These are phyloP conservation scores for Drosophila mulleri DNA, from an alignment of 2,888 invertebrate genomes.

Conservation along the genomic window DNA sequence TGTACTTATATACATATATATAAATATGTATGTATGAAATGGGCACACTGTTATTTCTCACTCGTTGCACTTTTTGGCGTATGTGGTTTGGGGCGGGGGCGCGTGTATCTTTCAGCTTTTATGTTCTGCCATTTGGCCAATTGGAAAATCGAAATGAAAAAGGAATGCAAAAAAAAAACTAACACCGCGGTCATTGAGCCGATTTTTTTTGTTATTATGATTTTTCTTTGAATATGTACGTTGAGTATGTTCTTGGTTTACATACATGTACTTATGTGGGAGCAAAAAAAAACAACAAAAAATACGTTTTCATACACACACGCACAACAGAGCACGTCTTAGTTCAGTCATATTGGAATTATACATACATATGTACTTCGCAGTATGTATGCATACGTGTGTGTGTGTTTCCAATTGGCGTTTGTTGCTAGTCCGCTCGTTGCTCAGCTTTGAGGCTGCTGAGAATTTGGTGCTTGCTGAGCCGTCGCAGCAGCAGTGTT, in stretches of 20 bases:
- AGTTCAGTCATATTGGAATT: conserved; percentile 50
- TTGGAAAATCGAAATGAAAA: conserved; percentile 57
- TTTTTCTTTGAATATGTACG: conserved; percentile 8
- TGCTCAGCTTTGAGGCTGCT: conserved; percentile 61
- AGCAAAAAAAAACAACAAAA: conserved; percentile 34
- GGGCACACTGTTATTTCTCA: conserved; percentile 59
- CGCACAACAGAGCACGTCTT: conserved; percentile 50
- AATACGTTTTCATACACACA: conserved; percentile 45
- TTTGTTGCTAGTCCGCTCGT: conserved; percentile 63
- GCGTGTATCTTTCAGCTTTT: conserved; percentile 30
- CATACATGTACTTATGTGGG: conserved; percentile 25
- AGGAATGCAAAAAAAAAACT: conserved; percentile 29
- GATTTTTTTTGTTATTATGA: conserved; percentile 21
- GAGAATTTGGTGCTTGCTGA: conserved; percentile 61
- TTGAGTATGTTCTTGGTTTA: conserved; percentile 30
- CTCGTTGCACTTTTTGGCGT: conserved; percentile 57
- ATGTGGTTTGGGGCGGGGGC: conserved; percentile 8
- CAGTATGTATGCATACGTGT: conserved; percentile 57
- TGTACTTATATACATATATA: background rate
- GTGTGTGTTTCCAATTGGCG: conserved; percentile 60
- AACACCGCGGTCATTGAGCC: conserved; percentile 50
- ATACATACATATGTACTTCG: conserved; percentile 49
- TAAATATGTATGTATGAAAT: conserved; percentile 21
- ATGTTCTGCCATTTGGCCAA: conserved; percentile 37
- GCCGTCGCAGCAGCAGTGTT: conserved; percentile 52